Evolutionary conservation across 2,113 vertebrate genomes (phyloP).

Genomic region (Bambusicola thoracicus): DNA sequence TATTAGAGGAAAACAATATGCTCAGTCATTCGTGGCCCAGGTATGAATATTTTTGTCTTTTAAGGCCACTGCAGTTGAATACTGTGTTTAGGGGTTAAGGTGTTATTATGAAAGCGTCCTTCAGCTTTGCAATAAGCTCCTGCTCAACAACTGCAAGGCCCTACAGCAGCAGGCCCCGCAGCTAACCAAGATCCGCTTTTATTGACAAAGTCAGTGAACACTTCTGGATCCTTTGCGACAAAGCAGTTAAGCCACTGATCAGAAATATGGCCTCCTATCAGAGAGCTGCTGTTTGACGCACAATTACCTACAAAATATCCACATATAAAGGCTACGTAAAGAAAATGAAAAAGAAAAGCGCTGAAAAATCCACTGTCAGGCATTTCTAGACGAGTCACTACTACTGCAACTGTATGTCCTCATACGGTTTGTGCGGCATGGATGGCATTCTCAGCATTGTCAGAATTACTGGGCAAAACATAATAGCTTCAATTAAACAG

Average conservation of each 20-base stretch:
- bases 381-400: neutral
- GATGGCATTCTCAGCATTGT: neutral
- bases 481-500: neutral
- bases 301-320: neutral
- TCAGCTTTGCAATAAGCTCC: constrained; percentile 19
- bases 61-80: neutral
- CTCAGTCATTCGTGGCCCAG: neutral
- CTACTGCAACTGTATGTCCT: neutral
- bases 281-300: neutral
- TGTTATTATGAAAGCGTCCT: constrained; percentile 24
- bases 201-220: neutral
- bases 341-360: neutral
- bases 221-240: neutral
- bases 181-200: neutral
- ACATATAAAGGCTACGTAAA: neutral
- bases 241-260: neutral
- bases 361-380: neutral
- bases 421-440: neutral
- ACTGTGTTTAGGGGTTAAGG: neutral
- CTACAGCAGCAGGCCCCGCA: neutral
- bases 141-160: neutral
- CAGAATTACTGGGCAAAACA: neutral
- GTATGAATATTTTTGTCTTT: neutral
- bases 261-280: neutral
- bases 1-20: neutral